Evolutionary conservation across 2,888 invertebrate genomes (phyloP).

Genomic region (Spisula solida): DNA sequence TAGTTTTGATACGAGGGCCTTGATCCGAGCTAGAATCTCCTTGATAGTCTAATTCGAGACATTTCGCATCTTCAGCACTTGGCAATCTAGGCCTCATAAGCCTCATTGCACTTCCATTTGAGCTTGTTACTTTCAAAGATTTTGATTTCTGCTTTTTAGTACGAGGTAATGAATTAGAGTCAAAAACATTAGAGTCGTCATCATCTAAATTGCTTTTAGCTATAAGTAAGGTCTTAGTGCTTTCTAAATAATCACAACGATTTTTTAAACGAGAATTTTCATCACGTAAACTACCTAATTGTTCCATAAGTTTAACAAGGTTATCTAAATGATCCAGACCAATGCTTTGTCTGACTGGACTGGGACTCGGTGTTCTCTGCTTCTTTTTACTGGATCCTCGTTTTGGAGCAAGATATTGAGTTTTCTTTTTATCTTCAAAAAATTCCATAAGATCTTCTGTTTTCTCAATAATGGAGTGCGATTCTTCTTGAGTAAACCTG

Average conservation of each 20-base stretch:
- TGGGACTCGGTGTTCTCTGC: constrained; percentile 79
- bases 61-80: constrained; percentile 80
- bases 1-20: constrained; percentile 74
- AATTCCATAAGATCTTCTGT: constrained; percentile 81
- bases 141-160: constrained; percentile 65
- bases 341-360: constrained; percentile 79
- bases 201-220: constrained; percentile 77
- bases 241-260: constrained; percentile 92
- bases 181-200: constrained; percentile 51
- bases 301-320: constrained; percentile 93
- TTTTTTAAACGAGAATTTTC: constrained; percentile 92
- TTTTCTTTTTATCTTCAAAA: constrained; percentile 81
- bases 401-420: constrained; percentile 58
- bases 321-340: constrained; percentile 93
- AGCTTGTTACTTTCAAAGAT: constrained; percentile 56
- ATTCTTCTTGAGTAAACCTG: constrained; percentile 66
- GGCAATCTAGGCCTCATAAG: constrained; percentile 76
- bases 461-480: constrained; percentile 71
- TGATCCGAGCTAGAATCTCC: constrained; percentile 80
- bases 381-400: constrained; percentile 71
- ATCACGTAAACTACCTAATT: constrained; percentile 92
- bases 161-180: constrained; percentile 62
- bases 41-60: constrained; percentile 71
- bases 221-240: constrained; percentile 90
- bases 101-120: constrained; percentile 56